These are phyloP conservation scores for Arenaria interpres DNA, from an alignment of 2,113 vertebrate genomes.

Conservation along the genomic window DNA sequence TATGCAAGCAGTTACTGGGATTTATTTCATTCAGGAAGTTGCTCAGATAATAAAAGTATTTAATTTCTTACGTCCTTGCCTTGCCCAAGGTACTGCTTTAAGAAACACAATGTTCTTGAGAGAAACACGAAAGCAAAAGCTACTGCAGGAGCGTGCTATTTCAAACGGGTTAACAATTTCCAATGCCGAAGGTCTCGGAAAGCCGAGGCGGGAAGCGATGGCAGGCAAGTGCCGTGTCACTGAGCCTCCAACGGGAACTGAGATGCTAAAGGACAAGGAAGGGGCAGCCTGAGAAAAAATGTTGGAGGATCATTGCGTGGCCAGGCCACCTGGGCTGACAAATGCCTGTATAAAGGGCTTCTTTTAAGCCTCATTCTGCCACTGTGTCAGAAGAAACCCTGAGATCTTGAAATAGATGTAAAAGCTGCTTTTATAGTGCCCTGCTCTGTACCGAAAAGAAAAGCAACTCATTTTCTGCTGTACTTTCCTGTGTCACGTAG, in stretches of 20 bases:
- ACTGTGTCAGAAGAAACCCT: constrained; percentile 48
- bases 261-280: constrained; percentile 51
- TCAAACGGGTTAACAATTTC: constrained; percentile 2
- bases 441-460: constrained; percentile 4
- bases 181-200: constrained; percentile 23
- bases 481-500: constrained; percentile 6
- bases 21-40: background rate
- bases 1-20: background rate
- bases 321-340: constrained; percentile 42
- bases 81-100: background rate
- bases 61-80: background rate
- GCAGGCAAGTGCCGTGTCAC: background rate
- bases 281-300: constrained; percentile 28
- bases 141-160: background rate
- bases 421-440: constrained; percentile 59
- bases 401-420: constrained; percentile 41
- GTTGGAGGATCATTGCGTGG: background rate
- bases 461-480: constrained; percentile 45
- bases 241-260: constrained; percentile 9
- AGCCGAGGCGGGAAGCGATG: background rate
- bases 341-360: constrained; percentile 23
- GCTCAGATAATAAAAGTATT: background rate
- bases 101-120: background rate
- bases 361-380: constrained; percentile 30
- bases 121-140: constrained; percentile 32